Conservation (phyloP, 1,140 invertebrate genomes). For the Pteromalus puparum region DNA sequence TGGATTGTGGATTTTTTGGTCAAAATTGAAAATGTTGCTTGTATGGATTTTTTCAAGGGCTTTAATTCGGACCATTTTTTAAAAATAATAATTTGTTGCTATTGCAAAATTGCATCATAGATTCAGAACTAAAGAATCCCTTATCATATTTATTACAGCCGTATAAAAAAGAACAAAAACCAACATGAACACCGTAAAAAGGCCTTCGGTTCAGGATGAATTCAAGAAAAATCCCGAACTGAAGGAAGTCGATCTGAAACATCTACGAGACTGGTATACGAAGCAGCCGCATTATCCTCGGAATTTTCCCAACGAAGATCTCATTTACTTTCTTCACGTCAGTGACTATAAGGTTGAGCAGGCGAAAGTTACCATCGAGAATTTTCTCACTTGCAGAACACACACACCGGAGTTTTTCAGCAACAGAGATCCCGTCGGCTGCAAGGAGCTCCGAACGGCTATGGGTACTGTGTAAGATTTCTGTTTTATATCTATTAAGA, state of each 20-base stretch:
- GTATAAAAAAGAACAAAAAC: no score
- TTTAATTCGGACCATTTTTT: no score
- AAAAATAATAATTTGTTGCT: no score
- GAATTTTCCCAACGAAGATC: slow-evolving; percentile 72
- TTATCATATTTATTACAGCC: no score
- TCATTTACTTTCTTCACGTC: slow-evolving; percentile 78
- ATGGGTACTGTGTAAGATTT: slow-evolving; percentile 73
- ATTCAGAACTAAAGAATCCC: no score
- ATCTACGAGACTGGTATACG: slow-evolving; percentile 77
- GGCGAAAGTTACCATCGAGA: slow-evolving; percentile 79
- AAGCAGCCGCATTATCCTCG: slow-evolving; percentile 79
- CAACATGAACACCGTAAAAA: slow-evolving; percentile 22
- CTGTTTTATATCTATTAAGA: background rate
- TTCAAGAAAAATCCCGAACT: slow-evolving; percentile 77
- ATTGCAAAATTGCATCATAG: no score
- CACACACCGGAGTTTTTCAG: slow-evolving; percentile 77
- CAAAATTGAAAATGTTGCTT: no score
- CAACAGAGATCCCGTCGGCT: slow-evolving; percentile 73
- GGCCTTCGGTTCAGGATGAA: slow-evolving; percentile 73
- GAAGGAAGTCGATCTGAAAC: slow-evolving; percentile 74
- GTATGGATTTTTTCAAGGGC: no score
- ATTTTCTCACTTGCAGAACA: slow-evolving; percentile 79
- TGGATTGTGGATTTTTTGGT: no score
- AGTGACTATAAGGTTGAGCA: slow-evolving; percentile 78
- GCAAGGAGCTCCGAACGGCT: slow-evolving; percentile 66